Conservation (phyloP, 2,888 invertebrate species). For the Yponomeuta evonymella region DNA sequence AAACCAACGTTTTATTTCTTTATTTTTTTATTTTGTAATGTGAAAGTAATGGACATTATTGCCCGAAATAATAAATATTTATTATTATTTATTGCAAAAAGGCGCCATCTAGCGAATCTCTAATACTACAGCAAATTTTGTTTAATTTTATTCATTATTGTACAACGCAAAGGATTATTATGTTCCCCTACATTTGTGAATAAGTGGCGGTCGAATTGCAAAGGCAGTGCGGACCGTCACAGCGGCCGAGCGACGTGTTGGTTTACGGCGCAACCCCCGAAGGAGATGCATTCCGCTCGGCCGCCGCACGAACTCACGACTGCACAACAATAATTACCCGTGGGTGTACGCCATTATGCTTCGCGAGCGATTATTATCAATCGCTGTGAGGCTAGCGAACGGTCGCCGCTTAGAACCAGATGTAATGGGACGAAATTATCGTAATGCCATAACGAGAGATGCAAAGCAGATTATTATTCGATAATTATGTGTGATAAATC, state of each 20-base stretch:
- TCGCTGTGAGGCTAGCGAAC: slow-evolving; percentile 66
- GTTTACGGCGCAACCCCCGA: slow-evolving; percentile 74
- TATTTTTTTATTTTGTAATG: no score
- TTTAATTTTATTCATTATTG: no score
- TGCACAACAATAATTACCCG: slow-evolving; percentile 76
- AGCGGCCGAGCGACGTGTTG: slow-evolving; percentile 53
- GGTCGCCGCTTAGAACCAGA: slow-evolving; percentile 70
- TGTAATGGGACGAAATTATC: slow-evolving; percentile 74
- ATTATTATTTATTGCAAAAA: no score
- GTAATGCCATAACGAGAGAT: slow-evolving; percentile 73
- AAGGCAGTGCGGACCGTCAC: no score
- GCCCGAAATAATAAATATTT: no score
- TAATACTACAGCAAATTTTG: no score
- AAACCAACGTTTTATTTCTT: no score
- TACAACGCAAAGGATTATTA: no score
- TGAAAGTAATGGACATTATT: no score
- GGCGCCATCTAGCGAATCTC: no score
- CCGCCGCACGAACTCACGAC: slow-evolving; percentile 75
- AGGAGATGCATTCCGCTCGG: slow-evolving; percentile 75
- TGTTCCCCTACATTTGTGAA: no score
- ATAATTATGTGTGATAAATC: slow-evolving; percentile 74
- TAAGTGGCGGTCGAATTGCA: no score
- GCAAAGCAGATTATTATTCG: slow-evolving; percentile 70
- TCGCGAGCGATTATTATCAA: slow-evolving; percentile 76
- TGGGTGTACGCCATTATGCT: slow-evolving; percentile 77